A percentile compares a stretch with the other conserved stretches of the same genome.
These are phyloP conservation scores for Turritopsis rubra DNA, from an alignment of 30 jellyfish, hydroid and myxozoan genomes.

Conservation along the genomic window DNA sequence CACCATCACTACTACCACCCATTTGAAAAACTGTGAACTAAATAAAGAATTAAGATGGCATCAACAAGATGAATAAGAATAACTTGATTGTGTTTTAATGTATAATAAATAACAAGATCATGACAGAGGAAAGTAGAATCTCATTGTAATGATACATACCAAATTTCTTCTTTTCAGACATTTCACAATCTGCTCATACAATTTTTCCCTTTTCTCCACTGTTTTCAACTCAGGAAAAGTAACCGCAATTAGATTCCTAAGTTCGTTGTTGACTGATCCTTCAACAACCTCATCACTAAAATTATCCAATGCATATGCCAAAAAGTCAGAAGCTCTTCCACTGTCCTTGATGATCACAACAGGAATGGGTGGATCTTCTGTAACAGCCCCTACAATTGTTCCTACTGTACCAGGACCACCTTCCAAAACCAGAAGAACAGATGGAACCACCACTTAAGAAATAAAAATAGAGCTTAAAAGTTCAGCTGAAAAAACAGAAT, in stretches of 20 bases:
- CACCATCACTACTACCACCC: constrained; percentile 74
- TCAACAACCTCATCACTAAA: constrained; percentile 8
- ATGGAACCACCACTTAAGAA: constrained; percentile 48
- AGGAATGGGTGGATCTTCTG: constrained; percentile 83
- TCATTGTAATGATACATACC: no score
- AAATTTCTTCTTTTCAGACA: constrained; percentile 61
- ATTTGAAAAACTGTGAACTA: constrained; percentile 77
- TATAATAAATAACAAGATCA: no score
- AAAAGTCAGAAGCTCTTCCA: constrained; percentile 97
- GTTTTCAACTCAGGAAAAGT: constrained; percentile 55
- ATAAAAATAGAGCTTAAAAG: neutral
- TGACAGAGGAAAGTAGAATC: no score
- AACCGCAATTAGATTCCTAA: constrained; percentile 31
- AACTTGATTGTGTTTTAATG: no score
- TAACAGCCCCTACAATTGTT: constrained; percentile 74
- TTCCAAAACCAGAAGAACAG: constrained; percentile 78
- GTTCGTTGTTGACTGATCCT: neutral
- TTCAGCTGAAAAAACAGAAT: no score
- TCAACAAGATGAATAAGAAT: no score
- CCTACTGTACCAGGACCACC: constrained; percentile 93
- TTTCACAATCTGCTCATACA: constrained; percentile 42
- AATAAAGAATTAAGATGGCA: no score
- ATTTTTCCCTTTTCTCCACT: neutral
- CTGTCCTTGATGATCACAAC: constrained; percentile 92
- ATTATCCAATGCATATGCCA: constrained; percentile 25